A percentile compares a stretch with the other conserved stretches of the same genome.
Conservation (phyloP, 2,113 vertebrate species). For the Mobula hypostoma region DNA sequence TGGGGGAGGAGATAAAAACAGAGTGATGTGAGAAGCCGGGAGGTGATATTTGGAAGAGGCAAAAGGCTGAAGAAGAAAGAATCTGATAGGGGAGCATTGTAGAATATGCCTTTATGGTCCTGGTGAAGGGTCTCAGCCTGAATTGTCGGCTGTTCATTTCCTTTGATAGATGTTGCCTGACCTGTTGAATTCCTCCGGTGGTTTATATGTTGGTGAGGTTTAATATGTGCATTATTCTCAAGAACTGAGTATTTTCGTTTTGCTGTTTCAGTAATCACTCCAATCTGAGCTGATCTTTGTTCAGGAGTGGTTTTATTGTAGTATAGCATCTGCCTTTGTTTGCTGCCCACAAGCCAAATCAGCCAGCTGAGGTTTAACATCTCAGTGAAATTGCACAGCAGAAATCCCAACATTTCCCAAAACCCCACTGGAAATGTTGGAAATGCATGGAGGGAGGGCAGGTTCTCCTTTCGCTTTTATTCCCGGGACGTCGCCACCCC, state of each 20-base stretch:
- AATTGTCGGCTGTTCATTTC: too few relatives aligned
- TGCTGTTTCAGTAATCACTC: neutral
- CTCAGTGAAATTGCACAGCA: neutral
- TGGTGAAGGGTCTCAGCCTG: too few relatives aligned
- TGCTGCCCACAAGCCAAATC: neutral
- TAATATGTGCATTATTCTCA: neutral
- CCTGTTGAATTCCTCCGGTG: too few relatives aligned
- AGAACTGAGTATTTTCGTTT: neutral
- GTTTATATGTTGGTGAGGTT: too few relatives aligned
- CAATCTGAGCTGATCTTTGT: neutral
- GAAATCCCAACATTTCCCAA: neutral
- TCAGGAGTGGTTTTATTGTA: conserved; percentile 8
- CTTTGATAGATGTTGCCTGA: too few relatives aligned
- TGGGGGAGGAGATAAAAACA: too few relatives aligned
- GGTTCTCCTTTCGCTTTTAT: neutral
- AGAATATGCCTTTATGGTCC: too few relatives aligned
- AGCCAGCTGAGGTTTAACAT: neutral
- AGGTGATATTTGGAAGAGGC: too few relatives aligned
- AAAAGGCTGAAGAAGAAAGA: too few relatives aligned
- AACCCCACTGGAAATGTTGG: neutral
- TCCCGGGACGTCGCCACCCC: neutral
- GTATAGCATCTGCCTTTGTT: neutral
- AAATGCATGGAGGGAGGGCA: neutral
- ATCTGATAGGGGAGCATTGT: too few relatives aligned
- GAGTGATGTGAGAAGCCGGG: too few relatives aligned